Conservation (phyloP, 2,797 vertebrate species). For the Labroides dimidiatus region DNA sequence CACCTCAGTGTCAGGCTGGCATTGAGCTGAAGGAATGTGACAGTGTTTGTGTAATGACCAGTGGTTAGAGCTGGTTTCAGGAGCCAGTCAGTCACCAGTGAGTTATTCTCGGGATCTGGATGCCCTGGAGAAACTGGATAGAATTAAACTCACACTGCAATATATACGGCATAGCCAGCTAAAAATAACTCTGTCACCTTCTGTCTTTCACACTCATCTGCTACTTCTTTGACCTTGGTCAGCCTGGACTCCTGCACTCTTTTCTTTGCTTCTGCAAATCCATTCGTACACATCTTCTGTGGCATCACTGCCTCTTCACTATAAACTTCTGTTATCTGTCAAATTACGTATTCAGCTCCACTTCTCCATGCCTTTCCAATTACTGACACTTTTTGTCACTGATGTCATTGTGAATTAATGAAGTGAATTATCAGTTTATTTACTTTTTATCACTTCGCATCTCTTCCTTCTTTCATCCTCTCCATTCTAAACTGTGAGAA, state of each 20-base stretch:
- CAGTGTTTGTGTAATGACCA: slow-evolving; percentile 14
- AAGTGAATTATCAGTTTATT: slow-evolving; percentile 25
- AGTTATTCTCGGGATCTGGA: slow-evolving; percentile 52
- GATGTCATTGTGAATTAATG: slow-evolving; percentile 8
- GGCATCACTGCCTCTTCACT: background rate
- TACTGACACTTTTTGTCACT: slow-evolving; percentile 20
- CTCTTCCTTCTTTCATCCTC: background rate
- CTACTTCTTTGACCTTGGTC: slow-evolving; percentile 30
- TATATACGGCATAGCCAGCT: slow-evolving; percentile 38
- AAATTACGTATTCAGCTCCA: slow-evolving; percentile 46
- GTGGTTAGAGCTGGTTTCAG: slow-evolving; percentile 52
- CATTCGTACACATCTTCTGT: slow-evolving; percentile 21
- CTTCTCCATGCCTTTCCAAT: slow-evolving; percentile 24
- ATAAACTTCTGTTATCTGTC: slow-evolving; percentile 25
- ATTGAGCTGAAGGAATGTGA: slow-evolving; percentile 24
- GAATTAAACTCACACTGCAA: slow-evolving; percentile 23
- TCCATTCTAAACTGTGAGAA: background rate
- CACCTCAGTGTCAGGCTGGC: slow-evolving; percentile 8
- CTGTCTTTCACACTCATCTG: slow-evolving; percentile 35
- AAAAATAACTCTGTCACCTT: slow-evolving; percentile 65
- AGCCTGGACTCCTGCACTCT: slow-evolving; percentile 29
- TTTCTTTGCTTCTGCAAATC: slow-evolving; percentile 29
- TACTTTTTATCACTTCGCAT: slow-evolving; percentile 3
- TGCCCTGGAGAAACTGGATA: slow-evolving; percentile 18
- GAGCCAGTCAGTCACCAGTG: slow-evolving; percentile 47